A percentile compares a stretch with the other conserved stretches of the same genome.
These are phyloP conservation scores for Periplaneta americana DNA, from an alignment of 1,140 invertebrate genomes.

Conservation along the genomic window DNA sequence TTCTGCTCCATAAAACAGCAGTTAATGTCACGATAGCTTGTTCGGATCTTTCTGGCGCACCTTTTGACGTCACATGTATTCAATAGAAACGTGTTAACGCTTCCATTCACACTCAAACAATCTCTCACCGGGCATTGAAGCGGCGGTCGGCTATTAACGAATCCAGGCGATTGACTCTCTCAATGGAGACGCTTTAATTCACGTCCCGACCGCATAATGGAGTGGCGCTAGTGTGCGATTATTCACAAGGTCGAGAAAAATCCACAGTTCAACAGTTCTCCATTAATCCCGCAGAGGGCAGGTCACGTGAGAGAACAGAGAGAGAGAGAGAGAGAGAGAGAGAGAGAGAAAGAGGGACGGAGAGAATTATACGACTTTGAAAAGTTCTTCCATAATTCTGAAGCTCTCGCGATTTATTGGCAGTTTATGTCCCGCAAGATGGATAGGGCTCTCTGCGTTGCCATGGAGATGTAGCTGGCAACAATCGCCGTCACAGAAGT, in stretches of 20 bases:
- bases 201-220: neutral
- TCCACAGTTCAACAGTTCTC: constrained; percentile 13
- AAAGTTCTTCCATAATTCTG: neutral
- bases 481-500: neutral
- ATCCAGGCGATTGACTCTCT: neutral
- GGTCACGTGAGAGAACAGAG: neutral
- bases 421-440: neutral
- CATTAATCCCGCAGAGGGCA: constrained; percentile 11
- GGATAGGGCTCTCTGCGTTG: neutral
- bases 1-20: too few species aligned
- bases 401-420: neutral
- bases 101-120: neutral
- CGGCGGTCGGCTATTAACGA: neutral
- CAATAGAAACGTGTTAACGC: neutral
- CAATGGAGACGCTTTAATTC: neutral
- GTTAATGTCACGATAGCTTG: too few species aligned
- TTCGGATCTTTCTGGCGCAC: too few species aligned
- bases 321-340: too few species aligned
- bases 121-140: neutral
- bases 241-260: constrained; percentile 12
- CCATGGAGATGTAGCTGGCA: neutral
- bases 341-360: too few species aligned
- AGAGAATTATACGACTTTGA: neutral
- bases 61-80: neutral
- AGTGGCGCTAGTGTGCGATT: neutral